phyloP scores from a whole-genome alignment of 2,888 invertebrate species.

The Desoria tigrina region DNA sequence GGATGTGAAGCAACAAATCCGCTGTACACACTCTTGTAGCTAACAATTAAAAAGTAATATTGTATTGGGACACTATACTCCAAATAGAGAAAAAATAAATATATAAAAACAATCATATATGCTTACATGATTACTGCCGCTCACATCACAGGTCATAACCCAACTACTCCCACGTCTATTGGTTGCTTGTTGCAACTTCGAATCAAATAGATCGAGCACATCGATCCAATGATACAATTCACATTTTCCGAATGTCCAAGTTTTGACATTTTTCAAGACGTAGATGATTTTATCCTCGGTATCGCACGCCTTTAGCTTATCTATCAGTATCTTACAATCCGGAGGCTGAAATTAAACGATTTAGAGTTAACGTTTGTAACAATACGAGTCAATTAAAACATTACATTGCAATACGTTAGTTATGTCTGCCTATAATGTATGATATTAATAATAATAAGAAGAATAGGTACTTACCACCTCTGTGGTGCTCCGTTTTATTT shows the following conservation, averaged over 20 bases:
- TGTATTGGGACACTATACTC: not conserved
- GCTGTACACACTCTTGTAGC: conserved; percentile 71
- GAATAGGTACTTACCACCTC: conserved; percentile 65
- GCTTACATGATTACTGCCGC: conserved; percentile 59
- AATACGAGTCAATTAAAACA: no score
- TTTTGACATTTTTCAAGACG: conserved; percentile 71
- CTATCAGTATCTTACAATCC: conserved; percentile 76
- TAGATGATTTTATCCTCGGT: conserved; percentile 62
- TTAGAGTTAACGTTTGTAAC: not conserved
- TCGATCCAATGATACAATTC: conserved; percentile 85
- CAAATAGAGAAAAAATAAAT: not conserved
- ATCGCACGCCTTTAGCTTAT: conserved; percentile 67
- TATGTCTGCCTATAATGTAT: no score
- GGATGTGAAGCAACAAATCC: conserved; percentile 78
- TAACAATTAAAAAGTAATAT: conserved; percentile 54
- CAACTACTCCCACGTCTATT: conserved; percentile 66
- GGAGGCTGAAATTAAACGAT: conserved; percentile 60
- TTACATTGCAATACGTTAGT: no score
- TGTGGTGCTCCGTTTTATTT: conserved; percentile 78
- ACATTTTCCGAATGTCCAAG: conserved; percentile 84
- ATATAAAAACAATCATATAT: no score
- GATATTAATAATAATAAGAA: not conserved
- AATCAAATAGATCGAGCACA: conserved; percentile 74
- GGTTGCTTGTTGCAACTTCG: conserved; percentile 74
- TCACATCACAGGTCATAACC: conserved; percentile 73